Percentiles rank a stretch among this genome's conserved stretches.
Conservation (phyloP, 2,888 invertebrate genomes). For the Lasioglossum zephyrum region DNA sequence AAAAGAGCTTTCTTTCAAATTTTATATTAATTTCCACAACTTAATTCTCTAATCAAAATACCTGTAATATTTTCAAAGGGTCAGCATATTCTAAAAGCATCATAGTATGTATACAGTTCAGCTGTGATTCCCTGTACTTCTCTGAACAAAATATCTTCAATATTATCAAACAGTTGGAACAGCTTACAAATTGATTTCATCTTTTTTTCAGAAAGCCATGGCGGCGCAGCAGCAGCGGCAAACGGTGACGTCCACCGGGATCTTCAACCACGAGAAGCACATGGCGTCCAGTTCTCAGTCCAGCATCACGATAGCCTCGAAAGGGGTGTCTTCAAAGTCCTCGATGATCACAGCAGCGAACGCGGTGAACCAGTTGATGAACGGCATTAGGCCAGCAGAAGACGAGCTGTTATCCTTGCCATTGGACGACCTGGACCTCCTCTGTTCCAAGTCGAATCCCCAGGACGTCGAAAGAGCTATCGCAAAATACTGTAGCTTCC, state of each 20-base stretch:
- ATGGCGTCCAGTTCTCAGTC: constrained; percentile 91
- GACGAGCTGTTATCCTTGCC: constrained; percentile 88
- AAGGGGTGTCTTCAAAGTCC: constrained; percentile 87
- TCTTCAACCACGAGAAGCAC: constrained; percentile 92
- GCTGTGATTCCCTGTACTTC: too few species aligned
- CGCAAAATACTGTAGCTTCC: constrained; percentile 91
- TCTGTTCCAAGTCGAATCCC: constrained; percentile 90
- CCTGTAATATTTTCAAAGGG: too few species aligned
- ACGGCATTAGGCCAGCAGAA: constrained; percentile 89
- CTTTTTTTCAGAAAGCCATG: constrained; percentile 83
- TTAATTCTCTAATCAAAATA: too few species aligned
- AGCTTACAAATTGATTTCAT: constrained; percentile 10
- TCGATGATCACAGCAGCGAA: constrained; percentile 84
- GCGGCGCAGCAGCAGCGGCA: constrained; percentile 91
- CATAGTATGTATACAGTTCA: too few species aligned
- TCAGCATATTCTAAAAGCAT: too few species aligned
- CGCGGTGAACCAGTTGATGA: constrained; percentile 88
- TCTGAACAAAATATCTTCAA: too few species aligned
- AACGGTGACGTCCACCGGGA: constrained; percentile 91
- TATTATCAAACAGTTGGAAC: too few species aligned
- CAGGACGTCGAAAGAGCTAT: constrained; percentile 93
- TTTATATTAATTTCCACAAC: too few species aligned
- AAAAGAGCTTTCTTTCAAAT: too few species aligned
- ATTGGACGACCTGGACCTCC: constrained; percentile 92
- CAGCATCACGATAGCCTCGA: constrained; percentile 91